Conservation (phyloP, 2,113 vertebrate species). For the Electrona antarctica region DNA sequence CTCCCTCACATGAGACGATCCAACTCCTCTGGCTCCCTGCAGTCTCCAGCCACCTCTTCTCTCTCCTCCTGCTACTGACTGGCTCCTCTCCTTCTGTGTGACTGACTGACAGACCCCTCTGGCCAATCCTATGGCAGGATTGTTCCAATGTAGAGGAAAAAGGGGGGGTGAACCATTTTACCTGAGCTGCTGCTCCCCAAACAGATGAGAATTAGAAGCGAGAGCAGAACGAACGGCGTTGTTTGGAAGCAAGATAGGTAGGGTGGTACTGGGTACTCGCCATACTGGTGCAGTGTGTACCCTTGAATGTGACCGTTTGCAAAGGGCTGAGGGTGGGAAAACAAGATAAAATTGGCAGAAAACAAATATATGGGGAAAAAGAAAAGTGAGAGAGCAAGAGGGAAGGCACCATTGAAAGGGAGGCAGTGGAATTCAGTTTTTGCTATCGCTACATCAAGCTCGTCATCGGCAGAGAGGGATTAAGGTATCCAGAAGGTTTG, state of each 20-base stretch:
- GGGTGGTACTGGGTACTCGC: no score
- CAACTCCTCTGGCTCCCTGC: constrained; percentile 96
- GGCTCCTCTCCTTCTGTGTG: constrained; percentile 38
- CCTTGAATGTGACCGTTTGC: constrained; percentile 29
- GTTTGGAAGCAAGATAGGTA: background rate
- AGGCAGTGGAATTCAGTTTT: background rate
- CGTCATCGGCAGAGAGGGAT: background rate
- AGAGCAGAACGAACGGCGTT: constrained; percentile 11
- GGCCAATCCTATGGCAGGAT: constrained; percentile 31
- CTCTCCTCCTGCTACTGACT: constrained; percentile 92
- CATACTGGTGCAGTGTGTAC: background rate
- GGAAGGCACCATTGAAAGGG: background rate
- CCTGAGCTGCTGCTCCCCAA: constrained; percentile 24
- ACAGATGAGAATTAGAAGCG: constrained; percentile 28
- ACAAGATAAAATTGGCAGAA: background rate
- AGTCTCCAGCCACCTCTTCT: constrained; percentile 86
- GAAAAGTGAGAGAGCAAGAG: constrained; percentile 2
- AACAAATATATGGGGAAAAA: constrained; percentile 5
- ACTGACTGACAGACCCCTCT: constrained; percentile 37
- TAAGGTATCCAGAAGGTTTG: constrained; percentile 4
- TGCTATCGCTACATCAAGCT: background rate
- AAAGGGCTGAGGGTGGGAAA: no score
- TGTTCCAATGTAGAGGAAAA: constrained; percentile 20
- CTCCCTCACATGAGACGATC: constrained; percentile 98
- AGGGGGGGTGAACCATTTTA: background rate